Evolutionary conservation across 1,140 invertebrate genomes (phyloP).

Genomic region (Papilio aristodemus): DNA sequence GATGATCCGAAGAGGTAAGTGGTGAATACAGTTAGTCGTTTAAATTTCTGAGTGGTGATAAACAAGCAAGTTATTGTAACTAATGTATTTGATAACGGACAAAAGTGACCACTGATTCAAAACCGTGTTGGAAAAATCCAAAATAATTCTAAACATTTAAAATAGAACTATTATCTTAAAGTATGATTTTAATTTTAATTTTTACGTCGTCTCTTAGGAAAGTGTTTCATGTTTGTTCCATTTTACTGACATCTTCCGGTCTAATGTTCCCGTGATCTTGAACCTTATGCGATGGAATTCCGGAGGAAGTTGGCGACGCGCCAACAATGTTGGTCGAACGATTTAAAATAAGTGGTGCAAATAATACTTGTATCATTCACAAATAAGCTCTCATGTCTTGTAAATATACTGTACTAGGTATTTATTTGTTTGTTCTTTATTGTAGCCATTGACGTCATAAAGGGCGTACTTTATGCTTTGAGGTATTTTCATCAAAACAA

Average conservation of each 20-base stretch:
- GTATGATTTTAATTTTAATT: neutral
- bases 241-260: neutral
- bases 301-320: neutral
- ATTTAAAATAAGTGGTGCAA: conserved; percentile 8
- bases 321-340: neutral
- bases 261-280: conserved; percentile 13
- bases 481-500: no score
- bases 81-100: no score
- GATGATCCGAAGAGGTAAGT: conserved; percentile 83
- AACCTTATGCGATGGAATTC: conserved; percentile 9
- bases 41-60: no score
- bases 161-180: neutral
- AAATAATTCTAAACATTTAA: no score
- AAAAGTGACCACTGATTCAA: no score
- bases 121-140: no score
- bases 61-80: no score
- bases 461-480: no score
- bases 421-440: no score
- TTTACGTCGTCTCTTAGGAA: neutral
- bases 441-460: no score
- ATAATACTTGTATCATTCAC: conserved; percentile 4
- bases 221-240: conserved; percentile 1
- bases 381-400: neutral
- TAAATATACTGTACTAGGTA: neutral
- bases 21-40: neutral